Evolutionary conservation across 2,888 invertebrate species (phyloP), one percentile per base, ranked within the genome.

Genomic region (Dascillus cervinus): DNA sequence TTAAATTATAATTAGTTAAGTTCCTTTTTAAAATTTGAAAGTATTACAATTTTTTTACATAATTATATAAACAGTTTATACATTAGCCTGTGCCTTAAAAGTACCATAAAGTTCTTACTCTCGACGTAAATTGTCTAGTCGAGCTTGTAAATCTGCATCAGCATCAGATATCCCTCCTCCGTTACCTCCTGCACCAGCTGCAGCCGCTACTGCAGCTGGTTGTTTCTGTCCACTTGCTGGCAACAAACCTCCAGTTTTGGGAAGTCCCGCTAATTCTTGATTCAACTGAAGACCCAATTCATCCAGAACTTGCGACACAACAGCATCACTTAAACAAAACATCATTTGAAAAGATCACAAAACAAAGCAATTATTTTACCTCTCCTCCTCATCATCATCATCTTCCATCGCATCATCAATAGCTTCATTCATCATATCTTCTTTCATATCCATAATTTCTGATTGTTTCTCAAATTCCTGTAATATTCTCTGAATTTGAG

Each of bases 371-470:
- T 11, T 6, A 34, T 42, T 47, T 13, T 62, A 86, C 88, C 84
- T 92, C 69, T 98, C 97, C 58, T 96, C 95, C 61, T 96, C 95
- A 60, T 99, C 98, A 24, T 82, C 95, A 58, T 95, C 97, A 44
- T 89, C 97, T 52, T 91, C 97, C 86, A 99, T 94, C 1, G 97
- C 98, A 69, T 98, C 98, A 64, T 98, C 98, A 57, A 99, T 97
- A 26, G 94, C 96, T 66, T 98, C 98, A 61, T 91, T 95, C 83
- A 98, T 98, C 78, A 99, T 92, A 68, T 99, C 98, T 64, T 99
- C 97, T 62, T 98, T 98, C 97, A 99, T 99, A 61, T 99, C 97
- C 98, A 99, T 99, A 32, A 99, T 95, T 69, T 98, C 97, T 0
- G 94, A 91, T 63, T 98, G 97, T 60, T 96, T 97, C 67, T 99